Conservation (phyloP, 2,888 invertebrate species). For the Gonocerus acuteangulatus region DNA sequence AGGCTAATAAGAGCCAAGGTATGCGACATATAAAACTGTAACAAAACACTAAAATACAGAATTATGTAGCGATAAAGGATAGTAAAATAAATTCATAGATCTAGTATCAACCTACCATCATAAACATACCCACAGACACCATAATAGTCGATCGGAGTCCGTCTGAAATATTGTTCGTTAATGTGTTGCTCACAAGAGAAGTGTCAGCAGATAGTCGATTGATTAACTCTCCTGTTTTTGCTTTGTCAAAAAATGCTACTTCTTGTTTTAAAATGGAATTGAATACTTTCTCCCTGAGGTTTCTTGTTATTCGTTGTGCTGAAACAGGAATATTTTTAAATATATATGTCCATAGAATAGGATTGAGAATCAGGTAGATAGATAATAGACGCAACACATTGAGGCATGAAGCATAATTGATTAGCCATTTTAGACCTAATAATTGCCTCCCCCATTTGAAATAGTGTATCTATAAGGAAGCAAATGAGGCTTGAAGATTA, state of each 20-base stretch:
- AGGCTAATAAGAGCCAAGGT: slow-evolving; percentile 78
- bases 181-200: slow-evolving; percentile 78
- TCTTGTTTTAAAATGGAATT: slow-evolving; percentile 76
- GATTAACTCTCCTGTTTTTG: slow-evolving; percentile 83
- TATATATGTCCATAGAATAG: too few species aligned
- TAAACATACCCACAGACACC: slow-evolving; percentile 77
- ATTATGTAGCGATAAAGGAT: not conserved
- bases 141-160: slow-evolving; percentile 81
- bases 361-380: too few species aligned
- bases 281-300: slow-evolving; percentile 69
- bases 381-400: too few species aligned
- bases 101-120: slow-evolving; percentile 80
- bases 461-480: too few species aligned
- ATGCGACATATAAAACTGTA: slow-evolving; percentile 82
- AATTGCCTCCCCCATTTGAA: too few species aligned
- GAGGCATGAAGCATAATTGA: too few species aligned
- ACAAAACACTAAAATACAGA: slow-evolving; percentile 35
- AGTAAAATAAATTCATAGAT: too few species aligned
- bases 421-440: too few species aligned
- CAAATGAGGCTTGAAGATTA: too few species aligned
- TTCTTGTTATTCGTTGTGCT: slow-evolving; percentile 82
- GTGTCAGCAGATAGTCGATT: slow-evolving; percentile 84
- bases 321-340: slow-evolving; percentile 36
- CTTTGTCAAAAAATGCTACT: slow-evolving; percentile 82
- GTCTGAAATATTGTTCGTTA: slow-evolving; percentile 91